These are phyloP conservation scores for Branchinecta sandiegonensis DNA, from an alignment of 2,888 invertebrate species.

Conservation along the genomic window DNA sequence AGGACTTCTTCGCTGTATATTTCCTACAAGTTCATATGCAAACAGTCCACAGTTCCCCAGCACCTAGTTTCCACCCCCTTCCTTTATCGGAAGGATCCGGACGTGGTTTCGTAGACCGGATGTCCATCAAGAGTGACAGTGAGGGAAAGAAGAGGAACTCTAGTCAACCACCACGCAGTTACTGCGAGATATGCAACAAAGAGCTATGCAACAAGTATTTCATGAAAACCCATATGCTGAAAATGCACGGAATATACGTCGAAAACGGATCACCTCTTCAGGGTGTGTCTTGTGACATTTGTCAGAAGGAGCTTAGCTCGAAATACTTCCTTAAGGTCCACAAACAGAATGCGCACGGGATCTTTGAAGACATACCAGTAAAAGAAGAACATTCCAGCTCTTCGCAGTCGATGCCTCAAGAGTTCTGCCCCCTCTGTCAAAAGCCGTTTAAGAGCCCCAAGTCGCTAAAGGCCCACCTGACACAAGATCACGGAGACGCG, in stretches of 20 bases:
- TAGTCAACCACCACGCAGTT: slow-evolving; percentile 43
- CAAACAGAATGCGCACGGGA: slow-evolving; percentile 94
- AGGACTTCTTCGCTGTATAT: slow-evolving; percentile 46
- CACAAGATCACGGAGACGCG: slow-evolving; percentile 65
- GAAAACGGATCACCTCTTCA: slow-evolving; percentile 83
- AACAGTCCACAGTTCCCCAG: slow-evolving; percentile 46
- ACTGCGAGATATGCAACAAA: slow-evolving; percentile 95
- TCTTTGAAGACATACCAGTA: slow-evolving; percentile 52
- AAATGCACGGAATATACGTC: slow-evolving; percentile 92
- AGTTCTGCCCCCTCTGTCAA: slow-evolving; percentile 69
- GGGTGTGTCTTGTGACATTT: slow-evolving; percentile 89
- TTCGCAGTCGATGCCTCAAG: slow-evolving; percentile 32
- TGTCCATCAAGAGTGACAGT: slow-evolving; percentile 25
- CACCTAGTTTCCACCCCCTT: slow-evolving; percentile 23
- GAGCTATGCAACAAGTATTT: slow-evolving; percentile 99
- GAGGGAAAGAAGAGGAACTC: slow-evolving; percentile 26
- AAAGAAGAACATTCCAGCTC: slow-evolving; percentile 23
- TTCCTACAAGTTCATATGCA: slow-evolving; percentile 52
- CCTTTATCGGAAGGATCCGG: slow-evolving; percentile 23
- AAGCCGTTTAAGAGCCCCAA: slow-evolving; percentile 74
- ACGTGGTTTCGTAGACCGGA: slow-evolving; percentile 25
- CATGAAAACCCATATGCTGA: slow-evolving; percentile 97
- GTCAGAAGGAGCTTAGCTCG: slow-evolving; percentile 94
- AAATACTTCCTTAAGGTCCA: slow-evolving; percentile 95
- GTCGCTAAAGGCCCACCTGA: slow-evolving; percentile 69